These are phyloP conservation scores for Horisme vitalbata DNA, from an alignment of 2,888 invertebrate genomes.

Conservation along the genomic window DNA sequence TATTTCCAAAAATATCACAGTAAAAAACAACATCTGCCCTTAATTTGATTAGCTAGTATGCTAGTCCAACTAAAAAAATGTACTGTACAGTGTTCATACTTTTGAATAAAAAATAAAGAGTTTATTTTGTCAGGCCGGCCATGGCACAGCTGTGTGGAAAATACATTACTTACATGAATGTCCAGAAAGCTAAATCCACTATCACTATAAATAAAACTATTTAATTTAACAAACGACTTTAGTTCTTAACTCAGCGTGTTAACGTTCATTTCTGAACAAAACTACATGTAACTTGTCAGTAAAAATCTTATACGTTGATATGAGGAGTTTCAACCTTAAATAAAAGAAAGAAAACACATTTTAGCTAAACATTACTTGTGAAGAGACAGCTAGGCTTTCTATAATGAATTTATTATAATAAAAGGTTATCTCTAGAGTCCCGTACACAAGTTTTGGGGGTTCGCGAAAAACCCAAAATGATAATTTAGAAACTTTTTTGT, in stretches of 20 bases:
- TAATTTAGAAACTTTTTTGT: conserved; percentile 30
- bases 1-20: too few species aligned
- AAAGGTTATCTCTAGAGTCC: conserved; percentile 48
- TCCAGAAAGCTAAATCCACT: too few species aligned
- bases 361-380: not conserved
- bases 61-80: too few species aligned
- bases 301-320: too few species aligned
- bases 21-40: too few species aligned
- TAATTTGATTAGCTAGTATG: too few species aligned
- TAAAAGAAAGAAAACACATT: not conserved
- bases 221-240: not conserved
- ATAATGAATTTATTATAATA: conserved; percentile 65
- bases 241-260: not conserved
- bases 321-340: not conserved
- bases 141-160: too few species aligned
- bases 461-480: conserved; percentile 25
- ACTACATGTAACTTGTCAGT: not conserved
- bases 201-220: not conserved
- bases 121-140: too few species aligned
- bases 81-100: too few species aligned
- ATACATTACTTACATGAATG: too few species aligned
- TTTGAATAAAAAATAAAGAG: too few species aligned
- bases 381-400: conserved; percentile 32
- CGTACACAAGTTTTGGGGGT: conserved; percentile 30
- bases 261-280: too few species aligned